Evolutionary conservation across 2,797 vertebrate genomes (phyloP).

Genomic region (Halcyon leucocephala): DNA sequence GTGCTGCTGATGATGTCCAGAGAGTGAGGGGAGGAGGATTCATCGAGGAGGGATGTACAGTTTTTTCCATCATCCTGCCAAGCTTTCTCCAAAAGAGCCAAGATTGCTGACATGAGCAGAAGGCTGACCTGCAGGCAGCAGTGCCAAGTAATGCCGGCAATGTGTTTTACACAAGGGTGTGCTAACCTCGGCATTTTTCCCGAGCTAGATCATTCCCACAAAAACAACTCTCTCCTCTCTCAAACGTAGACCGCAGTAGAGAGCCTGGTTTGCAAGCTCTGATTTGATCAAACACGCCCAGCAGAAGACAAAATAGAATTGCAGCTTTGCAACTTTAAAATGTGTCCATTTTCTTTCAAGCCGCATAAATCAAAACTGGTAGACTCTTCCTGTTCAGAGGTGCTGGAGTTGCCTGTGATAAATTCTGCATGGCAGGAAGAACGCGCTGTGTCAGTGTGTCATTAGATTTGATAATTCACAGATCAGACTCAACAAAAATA

Average conservation of each 20-base stretch:
- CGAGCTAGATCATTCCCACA: constrained; percentile 45
- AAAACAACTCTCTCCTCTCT: constrained; percentile 30
- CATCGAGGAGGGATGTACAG: not conserved
- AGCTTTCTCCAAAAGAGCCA: constrained; percentile 41
- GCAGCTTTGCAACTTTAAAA: not conserved
- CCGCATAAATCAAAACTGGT: not conserved
- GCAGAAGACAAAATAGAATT: constrained; percentile 27
- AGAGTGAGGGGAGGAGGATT: not conserved
- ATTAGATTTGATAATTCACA: constrained; percentile 55
- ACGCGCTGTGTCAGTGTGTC: constrained; percentile 24
- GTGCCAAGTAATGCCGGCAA: constrained; percentile 57
- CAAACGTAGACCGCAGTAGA: not conserved
- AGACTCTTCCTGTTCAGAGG: not conserved
- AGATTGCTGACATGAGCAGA: constrained; percentile 54
- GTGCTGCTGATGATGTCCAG: not conserved
- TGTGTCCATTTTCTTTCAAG: not conserved
- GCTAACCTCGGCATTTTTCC: constrained; percentile 63
- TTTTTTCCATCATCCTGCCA: constrained; percentile 36
- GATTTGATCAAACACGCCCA: constrained; percentile 30
- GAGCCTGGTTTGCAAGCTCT: constrained; percentile 26
- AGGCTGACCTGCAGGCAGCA: constrained; percentile 46
- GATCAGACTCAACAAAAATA: constrained; percentile 48
- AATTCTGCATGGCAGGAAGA: constrained; percentile 45
- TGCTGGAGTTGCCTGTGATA: not conserved
- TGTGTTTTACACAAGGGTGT: constrained; percentile 57